phyloP scores from a whole-genome alignment of 2,113 vertebrate genomes.

The Phyllostomus hastatus region DNA sequence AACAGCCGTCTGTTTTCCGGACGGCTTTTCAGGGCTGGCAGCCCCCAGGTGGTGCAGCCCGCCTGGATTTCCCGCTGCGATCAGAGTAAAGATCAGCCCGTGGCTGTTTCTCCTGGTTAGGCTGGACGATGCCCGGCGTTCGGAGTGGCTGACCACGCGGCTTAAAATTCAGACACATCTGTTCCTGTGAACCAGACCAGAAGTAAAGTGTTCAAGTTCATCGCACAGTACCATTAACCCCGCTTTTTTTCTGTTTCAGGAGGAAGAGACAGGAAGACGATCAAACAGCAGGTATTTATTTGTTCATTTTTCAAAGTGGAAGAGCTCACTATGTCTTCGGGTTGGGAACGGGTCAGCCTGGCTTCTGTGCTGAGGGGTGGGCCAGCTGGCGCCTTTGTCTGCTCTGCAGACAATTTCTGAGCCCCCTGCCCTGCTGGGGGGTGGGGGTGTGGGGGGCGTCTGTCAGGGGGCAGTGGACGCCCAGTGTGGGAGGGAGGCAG shows the following conservation, averaged over 20 bases:
- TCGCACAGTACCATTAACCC: not conserved
- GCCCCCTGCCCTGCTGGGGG: not conserved
- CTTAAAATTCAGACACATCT: not conserved
- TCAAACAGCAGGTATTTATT: not conserved
- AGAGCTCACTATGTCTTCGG: not conserved
- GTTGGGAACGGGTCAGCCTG: not conserved
- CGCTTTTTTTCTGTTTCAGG: not conserved
- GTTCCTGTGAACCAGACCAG: not conserved
- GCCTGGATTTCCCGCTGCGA: accelerated
- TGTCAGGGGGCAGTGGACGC: not conserved
- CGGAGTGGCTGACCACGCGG: not conserved
- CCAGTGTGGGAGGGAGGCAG: not conserved
- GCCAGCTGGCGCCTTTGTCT: not conserved
- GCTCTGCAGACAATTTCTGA: not conserved
- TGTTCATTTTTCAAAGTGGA: not conserved
- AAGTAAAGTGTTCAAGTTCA: not conserved
- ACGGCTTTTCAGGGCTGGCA: not conserved
- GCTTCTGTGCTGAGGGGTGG: not conserved
- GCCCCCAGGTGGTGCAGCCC: not conserved
- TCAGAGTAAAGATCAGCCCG: not conserved
- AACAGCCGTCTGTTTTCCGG: not conserved
- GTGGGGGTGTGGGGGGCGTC: not conserved
- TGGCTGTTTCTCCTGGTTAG: not conserved
- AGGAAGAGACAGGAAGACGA: not conserved
- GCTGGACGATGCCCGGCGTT: not conserved